phyloP scores from a whole-genome alignment of 2,888 invertebrate genomes.

The Neoascia interrupta region DNA sequence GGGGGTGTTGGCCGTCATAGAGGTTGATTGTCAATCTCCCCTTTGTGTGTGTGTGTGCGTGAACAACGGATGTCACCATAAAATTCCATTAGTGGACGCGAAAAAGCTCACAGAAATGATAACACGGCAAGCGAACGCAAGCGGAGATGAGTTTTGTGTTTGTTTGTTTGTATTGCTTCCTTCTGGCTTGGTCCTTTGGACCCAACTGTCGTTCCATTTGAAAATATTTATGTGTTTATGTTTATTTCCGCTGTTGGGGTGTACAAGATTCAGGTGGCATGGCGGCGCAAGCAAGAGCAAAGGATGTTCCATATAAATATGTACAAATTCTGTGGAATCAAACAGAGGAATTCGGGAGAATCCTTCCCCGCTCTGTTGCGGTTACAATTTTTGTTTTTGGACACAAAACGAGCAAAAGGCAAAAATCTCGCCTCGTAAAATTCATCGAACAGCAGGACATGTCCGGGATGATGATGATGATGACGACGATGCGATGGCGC shows the following conservation, averaged over 20 bases:
- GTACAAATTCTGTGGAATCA: constrained; percentile 50
- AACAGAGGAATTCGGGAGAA: constrained; percentile 29
- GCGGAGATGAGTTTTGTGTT: constrained; percentile 49
- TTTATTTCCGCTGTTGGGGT: constrained; percentile 45
- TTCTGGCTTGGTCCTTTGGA: constrained; percentile 10
- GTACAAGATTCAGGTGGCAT: too few relatives aligned
- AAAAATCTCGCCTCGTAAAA: constrained; percentile 23
- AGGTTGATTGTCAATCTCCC: constrained; percentile 57
- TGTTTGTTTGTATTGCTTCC: constrained; percentile 13
- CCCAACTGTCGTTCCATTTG: constrained; percentile 54
- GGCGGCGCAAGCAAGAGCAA: too few relatives aligned
- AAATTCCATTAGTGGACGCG: constrained; percentile 69
- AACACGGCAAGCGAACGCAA: constrained; percentile 51
- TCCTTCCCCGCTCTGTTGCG: constrained; percentile 4
- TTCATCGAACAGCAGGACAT: constrained; percentile 62
- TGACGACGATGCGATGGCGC: constrained; percentile 26
- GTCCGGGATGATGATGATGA: constrained; percentile 42
- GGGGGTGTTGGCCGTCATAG: constrained; percentile 8
- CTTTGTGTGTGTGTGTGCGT: constrained; percentile 10
- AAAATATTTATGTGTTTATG: constrained; percentile 62
- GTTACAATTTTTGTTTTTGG: background rate
- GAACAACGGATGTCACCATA: constrained; percentile 52
- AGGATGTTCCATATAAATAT: constrained; percentile 45
- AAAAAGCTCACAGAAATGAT: constrained; percentile 65
- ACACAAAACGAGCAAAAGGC: constrained; percentile 5